A percentile compares a stretch with the other conserved stretches of the same genome.
phyloP scores from a whole-genome alignment of 2,113 vertebrate species.

The Pteronura brasiliensis region DNA sequence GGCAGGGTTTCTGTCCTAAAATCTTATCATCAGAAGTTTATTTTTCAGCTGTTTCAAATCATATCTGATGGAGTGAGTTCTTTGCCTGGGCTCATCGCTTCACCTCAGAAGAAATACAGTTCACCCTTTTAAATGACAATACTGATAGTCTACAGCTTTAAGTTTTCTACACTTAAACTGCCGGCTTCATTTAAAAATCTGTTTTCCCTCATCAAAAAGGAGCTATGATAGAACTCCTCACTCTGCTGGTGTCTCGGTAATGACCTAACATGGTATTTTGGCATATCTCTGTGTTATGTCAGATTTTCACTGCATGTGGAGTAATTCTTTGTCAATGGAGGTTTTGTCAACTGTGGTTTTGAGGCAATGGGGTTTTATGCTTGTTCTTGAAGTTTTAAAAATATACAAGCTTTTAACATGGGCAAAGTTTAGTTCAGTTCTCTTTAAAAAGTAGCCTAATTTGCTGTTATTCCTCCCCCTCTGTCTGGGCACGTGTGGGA shows the following conservation, averaged over 20 bases:
- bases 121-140: conserved; percentile 47
- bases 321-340: not conserved
- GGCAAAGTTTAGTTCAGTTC: not conserved
- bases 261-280: not conserved
- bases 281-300: not conserved
- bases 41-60: conserved; percentile 63
- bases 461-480: not conserved
- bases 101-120: conserved; percentile 36
- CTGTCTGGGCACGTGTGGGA: no score
- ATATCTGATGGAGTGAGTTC: not conserved
- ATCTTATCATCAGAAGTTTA: conserved; percentile 18
- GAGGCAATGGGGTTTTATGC: conserved; percentile 19
- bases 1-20: conserved; percentile 32
- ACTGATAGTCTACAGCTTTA: conserved; percentile 34
- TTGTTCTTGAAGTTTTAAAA: not conserved
- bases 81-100: not conserved
- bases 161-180: not conserved
- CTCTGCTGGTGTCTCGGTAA: not conserved
- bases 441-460: not conserved
- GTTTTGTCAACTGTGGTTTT: conserved; percentile 19
- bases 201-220: conserved; percentile 1
- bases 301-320: not conserved
- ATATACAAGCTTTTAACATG: not conserved
- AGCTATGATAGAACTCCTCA: not conserved
- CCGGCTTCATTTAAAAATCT: conserved; percentile 12